Evolutionary conservation across 2,113 vertebrate genomes (phyloP), one percentile per base, ranked within the genome.

Genomic region (Cryptoleucopteryx plumbea): DNA sequence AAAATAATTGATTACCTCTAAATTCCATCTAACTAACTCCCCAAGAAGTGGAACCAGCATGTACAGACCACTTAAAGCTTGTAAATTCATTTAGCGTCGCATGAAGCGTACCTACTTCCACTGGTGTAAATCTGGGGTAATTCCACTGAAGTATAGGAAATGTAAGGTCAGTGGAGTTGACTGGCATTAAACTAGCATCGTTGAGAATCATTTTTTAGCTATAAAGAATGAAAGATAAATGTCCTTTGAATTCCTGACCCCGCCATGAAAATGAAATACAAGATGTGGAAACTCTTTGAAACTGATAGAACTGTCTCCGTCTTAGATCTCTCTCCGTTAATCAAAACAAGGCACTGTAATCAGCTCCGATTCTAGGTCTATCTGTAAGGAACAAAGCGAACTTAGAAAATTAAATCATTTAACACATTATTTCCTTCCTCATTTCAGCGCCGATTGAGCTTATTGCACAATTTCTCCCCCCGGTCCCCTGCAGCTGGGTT

Each of bases 341-440:
- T 98, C 88, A 96, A 97, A 97, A 96, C 93, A 88, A 88, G 84
- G 86, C 80, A 96, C 95, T 96, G 40, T 96, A 97, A 96, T 97
- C 94, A 84, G 89, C 71, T 80, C 88, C 71, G 7, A 82, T 89
- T 91, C 96, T 94, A 82, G 38, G 83, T 73, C 74, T 97, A 97
- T 98, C 97, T 97, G 93, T 42, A 91, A 95, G 97, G 96, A 98
- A 95, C 95, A 96, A 93, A 93, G 95, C 45, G 17, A 97, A 90
- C 90, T 86, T 85, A 83, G 94, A 96, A 70, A 97, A 97, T 96
- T 96, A 96, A 96, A 97, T 97, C 97, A 97, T 96, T 97, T 97
- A 97, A 95, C 97, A 96, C 90, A 86, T 94, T 93, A 82, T 96
- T 98, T 98, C 98, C 98, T 98, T 98, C 98, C 98, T 97, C 97